These are phyloP conservation scores for Trachemys scripta DNA, from an alignment of 2,113 vertebrate genomes.

Conservation along the genomic window DNA sequence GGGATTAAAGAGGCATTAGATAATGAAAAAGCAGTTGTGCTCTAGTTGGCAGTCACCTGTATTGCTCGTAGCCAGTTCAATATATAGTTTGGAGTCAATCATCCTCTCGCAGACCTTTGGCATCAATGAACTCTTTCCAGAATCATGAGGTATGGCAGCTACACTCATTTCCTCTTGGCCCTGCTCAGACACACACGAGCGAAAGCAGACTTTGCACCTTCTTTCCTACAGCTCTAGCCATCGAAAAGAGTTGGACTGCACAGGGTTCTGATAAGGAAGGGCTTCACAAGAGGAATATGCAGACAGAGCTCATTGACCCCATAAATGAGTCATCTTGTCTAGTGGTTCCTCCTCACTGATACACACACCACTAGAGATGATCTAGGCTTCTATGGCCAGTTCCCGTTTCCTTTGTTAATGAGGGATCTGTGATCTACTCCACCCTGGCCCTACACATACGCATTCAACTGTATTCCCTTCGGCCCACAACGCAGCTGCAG, in stretches of 20 bases:
- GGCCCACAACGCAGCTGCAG: neutral
- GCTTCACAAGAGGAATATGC: rapidly evolving
- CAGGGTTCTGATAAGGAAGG: neutral
- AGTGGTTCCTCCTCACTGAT: rapidly evolving
- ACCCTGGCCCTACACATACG: neutral
- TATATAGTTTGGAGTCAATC: neutral
- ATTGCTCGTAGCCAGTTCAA: neutral
- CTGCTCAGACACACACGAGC: neutral
- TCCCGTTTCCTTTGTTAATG: neutral
- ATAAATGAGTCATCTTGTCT: rapidly evolving
- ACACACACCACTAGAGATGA: rapidly evolving
- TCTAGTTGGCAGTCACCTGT: neutral
- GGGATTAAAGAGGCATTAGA: neutral
- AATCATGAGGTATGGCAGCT: neutral
- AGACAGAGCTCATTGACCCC: neutral
- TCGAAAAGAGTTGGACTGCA: neutral
- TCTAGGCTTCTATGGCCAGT: neutral
- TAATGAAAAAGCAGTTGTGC: neutral
- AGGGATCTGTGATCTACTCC: neutral
- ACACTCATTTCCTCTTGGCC: neutral
- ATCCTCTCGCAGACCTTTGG: neutral
- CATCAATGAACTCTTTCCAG: neutral
- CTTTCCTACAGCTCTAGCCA: neutral
- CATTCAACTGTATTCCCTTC: neutral
- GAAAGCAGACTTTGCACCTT: neutral